These are phyloP conservation scores for Drosophila yakuba DNA, from an alignment of 1,140 invertebrate genomes.

Conservation along the genomic window DNA sequence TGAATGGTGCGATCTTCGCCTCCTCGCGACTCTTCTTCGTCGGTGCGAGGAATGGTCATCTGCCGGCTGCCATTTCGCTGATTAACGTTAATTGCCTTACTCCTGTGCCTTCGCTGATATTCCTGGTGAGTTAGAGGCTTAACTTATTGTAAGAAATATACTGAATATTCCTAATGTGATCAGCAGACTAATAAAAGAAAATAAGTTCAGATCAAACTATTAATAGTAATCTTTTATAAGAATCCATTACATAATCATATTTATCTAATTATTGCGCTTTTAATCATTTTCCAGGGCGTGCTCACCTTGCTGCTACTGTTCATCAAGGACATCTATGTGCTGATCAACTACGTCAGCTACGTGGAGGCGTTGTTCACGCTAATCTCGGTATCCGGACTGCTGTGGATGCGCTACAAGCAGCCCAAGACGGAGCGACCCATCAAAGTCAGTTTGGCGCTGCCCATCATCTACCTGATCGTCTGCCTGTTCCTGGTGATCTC, in stretches of 20 bases:
- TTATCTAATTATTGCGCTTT: constrained; percentile 29
- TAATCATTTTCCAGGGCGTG: constrained; percentile 88
- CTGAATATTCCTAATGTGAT: too few species aligned
- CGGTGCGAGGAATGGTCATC: constrained; percentile 95
- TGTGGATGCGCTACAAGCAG: constrained; percentile 93
- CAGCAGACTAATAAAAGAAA: too few species aligned
- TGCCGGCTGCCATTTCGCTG: constrained; percentile 94
- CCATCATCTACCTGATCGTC: constrained; percentile 93
- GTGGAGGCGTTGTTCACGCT: constrained; percentile 97
- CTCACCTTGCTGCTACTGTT: constrained; percentile 93
- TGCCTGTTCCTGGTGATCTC: constrained; percentile 94
- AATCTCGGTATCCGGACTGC: constrained; percentile 92
- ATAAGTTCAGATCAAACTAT: too few species aligned
- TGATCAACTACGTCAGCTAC: constrained; percentile 97
- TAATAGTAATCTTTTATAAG: too few species aligned
- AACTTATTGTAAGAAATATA: background rate
- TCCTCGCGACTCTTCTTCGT: constrained; percentile 95
- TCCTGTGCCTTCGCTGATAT: constrained; percentile 95
- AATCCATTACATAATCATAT: too few species aligned
- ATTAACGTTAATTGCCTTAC: constrained; percentile 94
- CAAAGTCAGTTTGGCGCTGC: constrained; percentile 88
- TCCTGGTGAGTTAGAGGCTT: constrained; percentile 90
- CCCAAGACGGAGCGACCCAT: constrained; percentile 92
- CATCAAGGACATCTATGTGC: constrained; percentile 93
- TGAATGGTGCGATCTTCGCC: constrained; percentile 95